Base-by-base conservation (phyloP, 2,797 vertebrate genomes). In the Alauda arvensis region DNA sequence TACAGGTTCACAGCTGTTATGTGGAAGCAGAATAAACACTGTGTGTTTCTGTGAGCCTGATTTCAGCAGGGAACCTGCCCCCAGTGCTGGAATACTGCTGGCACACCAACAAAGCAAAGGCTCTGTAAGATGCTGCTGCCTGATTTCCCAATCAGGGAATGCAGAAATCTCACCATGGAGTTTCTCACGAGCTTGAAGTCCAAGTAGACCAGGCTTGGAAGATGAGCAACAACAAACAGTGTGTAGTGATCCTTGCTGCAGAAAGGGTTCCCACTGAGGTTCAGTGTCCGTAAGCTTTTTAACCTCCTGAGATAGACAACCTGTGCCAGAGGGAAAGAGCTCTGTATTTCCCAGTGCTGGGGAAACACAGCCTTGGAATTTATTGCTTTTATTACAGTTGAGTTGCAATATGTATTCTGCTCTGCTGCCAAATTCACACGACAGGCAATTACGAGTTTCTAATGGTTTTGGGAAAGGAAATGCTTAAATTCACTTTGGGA, bases 281-380 rank as follows among this genome's bases (percentile, higher is more conserved):
- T 98, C 89, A 99, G 89, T 0, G 96, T 94, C 62, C 95, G 95
- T 63, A 99, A 83, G 20, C 94, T 95, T 93, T 97, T 96, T 83
- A 99, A 98, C 65, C 67, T 98, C 83, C 97, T 96, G 52, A 99
- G 97, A 85, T 98, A 98, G 85, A 97, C 90, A 67, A 99, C 91
- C 99, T 99, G 61, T 55, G 87, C 34, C 40, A 7, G 34, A 49
- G 23, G 59, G 67, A 88, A 65, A 85, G 46, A 88, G 71, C 43
- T 31, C n/a, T 77, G 60, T 17, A 11, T 25, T 78, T 57, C 56
- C 55, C 39, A 49, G 26, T 5, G 42, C 83, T 57, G 57, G 43
- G 33, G 53, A 78, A 86, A 55, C 28, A 55, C 17, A 66, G 77
- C 56, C 70, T 78, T 63, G 42, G 77, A 70, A 89, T 66, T 42